Evolutionary conservation across 1,140 invertebrate species (phyloP).

Genomic region (Hyposmocoma kahamanoa): DNA sequence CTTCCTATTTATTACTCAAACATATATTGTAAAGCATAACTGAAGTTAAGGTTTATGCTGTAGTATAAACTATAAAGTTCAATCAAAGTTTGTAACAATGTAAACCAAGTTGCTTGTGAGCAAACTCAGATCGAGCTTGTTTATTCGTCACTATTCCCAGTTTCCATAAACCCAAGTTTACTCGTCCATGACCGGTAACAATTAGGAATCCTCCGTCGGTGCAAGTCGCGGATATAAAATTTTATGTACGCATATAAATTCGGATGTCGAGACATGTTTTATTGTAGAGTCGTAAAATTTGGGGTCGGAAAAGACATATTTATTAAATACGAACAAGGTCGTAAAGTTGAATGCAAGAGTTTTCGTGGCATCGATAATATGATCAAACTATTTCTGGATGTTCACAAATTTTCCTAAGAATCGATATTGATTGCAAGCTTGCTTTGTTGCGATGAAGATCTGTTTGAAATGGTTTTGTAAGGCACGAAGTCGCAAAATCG

Average conservation of each 20-base stretch:
- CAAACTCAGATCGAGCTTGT: not conserved
- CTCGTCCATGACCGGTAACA: constrained; percentile 65
- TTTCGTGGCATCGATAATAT: constrained; percentile 62
- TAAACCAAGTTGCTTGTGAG: constrained; percentile 10
- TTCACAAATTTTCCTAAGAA: too few species aligned
- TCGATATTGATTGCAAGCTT: too few species aligned
- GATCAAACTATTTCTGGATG: constrained; percentile 48
- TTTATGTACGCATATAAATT: constrained; percentile 73
- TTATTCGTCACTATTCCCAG: constrained; percentile 21
- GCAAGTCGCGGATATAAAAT: constrained; percentile 70
- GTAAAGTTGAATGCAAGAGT: constrained; percentile 66
- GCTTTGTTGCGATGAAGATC: too few species aligned
- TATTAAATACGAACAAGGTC: constrained; percentile 70
- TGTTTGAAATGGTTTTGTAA: too few species aligned
- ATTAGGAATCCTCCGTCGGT: constrained; percentile 59
- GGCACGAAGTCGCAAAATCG: too few species aligned
- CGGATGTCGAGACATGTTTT: constrained; percentile 72
- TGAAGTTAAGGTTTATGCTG: not conserved
- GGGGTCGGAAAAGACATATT: constrained; percentile 70
- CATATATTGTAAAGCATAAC: too few species aligned
- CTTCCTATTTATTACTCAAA: too few species aligned
- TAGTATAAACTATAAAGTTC: not conserved
- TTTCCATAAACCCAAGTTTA: constrained; percentile 28
- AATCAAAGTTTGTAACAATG: not conserved
- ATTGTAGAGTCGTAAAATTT: constrained; percentile 69